Conservation (phyloP, 2,888 invertebrate species). For the Rhopalosiphum nymphaeae region DNA sequence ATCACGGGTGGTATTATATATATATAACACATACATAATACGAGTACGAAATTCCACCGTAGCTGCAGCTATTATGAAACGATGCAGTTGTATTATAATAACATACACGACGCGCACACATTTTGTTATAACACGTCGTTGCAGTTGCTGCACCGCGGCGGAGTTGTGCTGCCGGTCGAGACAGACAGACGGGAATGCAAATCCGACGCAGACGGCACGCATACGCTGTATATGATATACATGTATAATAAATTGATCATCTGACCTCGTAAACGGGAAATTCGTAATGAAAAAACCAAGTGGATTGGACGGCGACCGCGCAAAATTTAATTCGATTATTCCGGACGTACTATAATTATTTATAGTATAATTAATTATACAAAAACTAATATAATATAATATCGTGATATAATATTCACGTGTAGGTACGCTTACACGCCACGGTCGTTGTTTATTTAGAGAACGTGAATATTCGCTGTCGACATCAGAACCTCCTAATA, state of each 20-base stretch:
- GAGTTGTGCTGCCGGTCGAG: neutral
- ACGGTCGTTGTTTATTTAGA: neutral
- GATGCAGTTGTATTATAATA: neutral
- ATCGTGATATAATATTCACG: neutral
- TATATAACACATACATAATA: neutral
- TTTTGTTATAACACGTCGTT: neutral
- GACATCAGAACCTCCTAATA: neutral
- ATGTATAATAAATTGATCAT: neutral
- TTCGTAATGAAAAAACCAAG: neutral
- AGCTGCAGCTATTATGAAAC: neutral
- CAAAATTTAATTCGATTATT: constrained; percentile 14
- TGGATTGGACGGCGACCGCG: neutral
- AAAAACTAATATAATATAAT: neutral
- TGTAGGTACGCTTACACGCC: neutral
- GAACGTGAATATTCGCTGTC: neutral
- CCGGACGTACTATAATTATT: neutral
- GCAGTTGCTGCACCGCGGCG: neutral
- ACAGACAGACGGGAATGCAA: neutral
- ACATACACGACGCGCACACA: neutral
- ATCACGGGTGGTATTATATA: too few relatives aligned
- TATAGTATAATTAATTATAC: neutral
- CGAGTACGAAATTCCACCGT: neutral
- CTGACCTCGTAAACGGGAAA: constrained; percentile 29
- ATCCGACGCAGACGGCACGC: neutral
- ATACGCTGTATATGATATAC: neutral